Conservation (phyloP, 2,113 vertebrate genomes). For the Dascyllus trimaculatus region DNA sequence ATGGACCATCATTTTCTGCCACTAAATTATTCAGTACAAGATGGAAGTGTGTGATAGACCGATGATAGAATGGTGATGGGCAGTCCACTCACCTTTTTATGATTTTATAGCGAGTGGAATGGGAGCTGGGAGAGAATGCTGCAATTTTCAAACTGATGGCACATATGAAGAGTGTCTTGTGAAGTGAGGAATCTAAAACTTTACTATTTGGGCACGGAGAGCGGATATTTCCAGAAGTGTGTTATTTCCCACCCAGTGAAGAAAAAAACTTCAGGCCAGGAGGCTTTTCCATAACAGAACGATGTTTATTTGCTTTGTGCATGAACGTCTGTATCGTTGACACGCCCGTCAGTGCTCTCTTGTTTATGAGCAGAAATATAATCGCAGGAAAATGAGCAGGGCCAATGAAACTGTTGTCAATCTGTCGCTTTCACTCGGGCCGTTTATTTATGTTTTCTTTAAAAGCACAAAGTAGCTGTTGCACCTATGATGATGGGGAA, state of each 20-base stretch:
- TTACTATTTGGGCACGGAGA: background rate
- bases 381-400: conserved; percentile 3
- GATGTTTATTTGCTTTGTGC: background rate
- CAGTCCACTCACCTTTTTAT: conserved; percentile 23
- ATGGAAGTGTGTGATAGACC: conserved; percentile 43
- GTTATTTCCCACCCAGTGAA: background rate
- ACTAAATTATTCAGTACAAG: conserved; percentile 60
- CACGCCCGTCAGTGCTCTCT: background rate
- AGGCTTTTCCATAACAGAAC: background rate
- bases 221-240: background rate
- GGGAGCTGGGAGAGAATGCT: conserved; percentile 7
- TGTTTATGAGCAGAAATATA: conserved; percentile 10
- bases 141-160: conserved; percentile 5
- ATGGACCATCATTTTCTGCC: conserved; percentile 47
- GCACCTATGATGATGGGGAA: conserved; percentile 23
- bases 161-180: background rate
- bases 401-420: background rate
- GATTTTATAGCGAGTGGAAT: conserved; percentile 20
- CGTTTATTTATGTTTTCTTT: conserved; percentile 16
- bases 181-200: conserved; percentile 12
- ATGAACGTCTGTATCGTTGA: conserved; percentile 9
- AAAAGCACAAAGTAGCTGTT: conserved; percentile 32
- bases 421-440: conserved; percentile 9
- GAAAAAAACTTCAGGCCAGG: background rate
- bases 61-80: conserved; percentile 39